phyloP scores from a whole-genome alignment of 2,113 vertebrate genomes.

The Todiramphus saurophagus region DNA sequence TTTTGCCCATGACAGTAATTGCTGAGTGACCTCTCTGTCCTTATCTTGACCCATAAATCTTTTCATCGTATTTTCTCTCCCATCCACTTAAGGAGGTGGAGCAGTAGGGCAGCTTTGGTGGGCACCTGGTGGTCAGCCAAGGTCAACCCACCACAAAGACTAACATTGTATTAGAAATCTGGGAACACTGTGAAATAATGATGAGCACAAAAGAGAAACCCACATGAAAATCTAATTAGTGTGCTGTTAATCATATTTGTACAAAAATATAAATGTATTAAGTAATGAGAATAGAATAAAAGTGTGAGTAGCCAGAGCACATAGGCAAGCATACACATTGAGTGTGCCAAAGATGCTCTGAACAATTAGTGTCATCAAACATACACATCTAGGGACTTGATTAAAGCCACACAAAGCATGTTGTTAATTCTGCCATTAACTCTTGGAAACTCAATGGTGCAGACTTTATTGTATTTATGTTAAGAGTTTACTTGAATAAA shows the following conservation, averaged over 20 bases:
- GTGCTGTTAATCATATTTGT: neutral
- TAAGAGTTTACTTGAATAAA: neutral
- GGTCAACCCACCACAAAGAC: neutral
- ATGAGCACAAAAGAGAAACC: neutral
- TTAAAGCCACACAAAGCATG: neutral
- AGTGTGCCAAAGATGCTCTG: neutral
- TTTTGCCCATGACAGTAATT: neutral
- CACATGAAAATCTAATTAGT: neutral
- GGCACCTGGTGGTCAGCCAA: neutral
- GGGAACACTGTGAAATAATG: neutral
- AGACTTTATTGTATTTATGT: neutral
- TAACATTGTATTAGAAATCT: neutral
- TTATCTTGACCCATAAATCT: neutral
- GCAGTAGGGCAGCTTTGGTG: accelerated
- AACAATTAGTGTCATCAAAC: neutral
- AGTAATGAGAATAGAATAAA: neutral
- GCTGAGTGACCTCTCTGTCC: neutral
- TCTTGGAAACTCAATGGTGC: neutral
- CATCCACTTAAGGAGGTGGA: neutral
- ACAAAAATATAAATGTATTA: neutral
- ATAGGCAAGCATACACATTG: neutral
- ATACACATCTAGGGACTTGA: neutral
- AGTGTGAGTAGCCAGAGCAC: neutral
- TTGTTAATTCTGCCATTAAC: neutral
- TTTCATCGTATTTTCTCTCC: neutral